Evolutionary conservation across 2,113 vertebrate species (phyloP), one percentile per base, ranked within the genome.

Genomic region (Trinectes maculatus): DNA sequence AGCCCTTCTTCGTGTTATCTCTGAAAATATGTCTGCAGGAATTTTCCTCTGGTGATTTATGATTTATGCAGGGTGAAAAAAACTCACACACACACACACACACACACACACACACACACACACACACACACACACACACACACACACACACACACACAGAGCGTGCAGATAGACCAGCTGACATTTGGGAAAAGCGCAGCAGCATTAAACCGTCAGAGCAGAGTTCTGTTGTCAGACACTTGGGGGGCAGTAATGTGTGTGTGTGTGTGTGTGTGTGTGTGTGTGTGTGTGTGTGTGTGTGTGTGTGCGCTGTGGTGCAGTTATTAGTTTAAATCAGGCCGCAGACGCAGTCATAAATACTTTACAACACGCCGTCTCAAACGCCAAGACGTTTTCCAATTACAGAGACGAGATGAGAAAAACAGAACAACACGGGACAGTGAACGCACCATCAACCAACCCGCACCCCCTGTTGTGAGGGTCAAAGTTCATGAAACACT

Each of bases 21-120:
- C 22, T 42, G 56, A 49, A 77, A 80, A 67, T 67, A 77, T 73
- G 77, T 80, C 79, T 71, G 37, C 62, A 59, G 63, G 77, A 83
- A 66, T 75, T 77, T 51, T 73, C 54, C 53, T 52, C 71, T 70
- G 3, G 1, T 61, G n/a, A n/a, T 71, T 54, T 75, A 74, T 80
- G 55, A 78, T 86, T 83, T 56, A 77, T 77, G 51, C 36, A 47
- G 42, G 13, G 36, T 13, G 36, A 2, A 13, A 2, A 57, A 57
- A 60, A 77, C 79, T 84, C 74, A 79, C 53, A 55, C 46, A 9
- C 57, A 52, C 68, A 25, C 48, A 71, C 40, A 80, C 59, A 67
- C 37, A 49, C 43, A 47, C 40, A 47, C 49, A 36, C 28, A 31
- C 8, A 31, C n/a, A n/a, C n/a, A n/a, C n/a, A n/a, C n/a, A n/a